Evolutionary conservation across 2,888 invertebrate genomes (phyloP).

Genomic region (Heliconius aoede): DNA sequence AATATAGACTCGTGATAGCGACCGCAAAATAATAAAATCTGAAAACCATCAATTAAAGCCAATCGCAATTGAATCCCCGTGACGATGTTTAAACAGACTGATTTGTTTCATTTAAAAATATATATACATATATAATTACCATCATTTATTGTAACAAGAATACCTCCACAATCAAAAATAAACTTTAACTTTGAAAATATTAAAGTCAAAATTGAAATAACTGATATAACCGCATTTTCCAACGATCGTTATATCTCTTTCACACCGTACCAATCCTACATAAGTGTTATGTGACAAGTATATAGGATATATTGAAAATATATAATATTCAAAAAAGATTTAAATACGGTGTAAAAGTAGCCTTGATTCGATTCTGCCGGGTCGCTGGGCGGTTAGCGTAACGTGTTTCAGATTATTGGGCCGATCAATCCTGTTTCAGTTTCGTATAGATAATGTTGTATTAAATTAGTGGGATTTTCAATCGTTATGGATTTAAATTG

Average conservation of each 20-base stretch:
- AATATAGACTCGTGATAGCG: neutral
- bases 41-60: neutral
- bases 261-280: neutral
- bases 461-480: neutral
- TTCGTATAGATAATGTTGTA: neutral
- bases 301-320: neutral
- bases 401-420: constrained; percentile 48
- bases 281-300: neutral
- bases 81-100: neutral
- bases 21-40: constrained; percentile 7
- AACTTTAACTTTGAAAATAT: neutral
- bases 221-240: neutral
- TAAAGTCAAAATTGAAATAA: neutral
- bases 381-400: constrained; percentile 51
- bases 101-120: constrained; percentile 21
- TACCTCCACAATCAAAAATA: neutral
- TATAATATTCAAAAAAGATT: constrained; percentile 14
- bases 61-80: neutral
- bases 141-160: constrained; percentile 1
- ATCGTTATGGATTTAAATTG: neutral
- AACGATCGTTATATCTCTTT: neutral
- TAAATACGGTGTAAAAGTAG: constrained; percentile 37
- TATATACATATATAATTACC: constrained; percentile 14
- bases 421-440: constrained; percentile 38
- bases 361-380: constrained; percentile 53